Conservation (phyloP, 2,113 vertebrate species). For the Chascanopsetta lugubris region DNA sequence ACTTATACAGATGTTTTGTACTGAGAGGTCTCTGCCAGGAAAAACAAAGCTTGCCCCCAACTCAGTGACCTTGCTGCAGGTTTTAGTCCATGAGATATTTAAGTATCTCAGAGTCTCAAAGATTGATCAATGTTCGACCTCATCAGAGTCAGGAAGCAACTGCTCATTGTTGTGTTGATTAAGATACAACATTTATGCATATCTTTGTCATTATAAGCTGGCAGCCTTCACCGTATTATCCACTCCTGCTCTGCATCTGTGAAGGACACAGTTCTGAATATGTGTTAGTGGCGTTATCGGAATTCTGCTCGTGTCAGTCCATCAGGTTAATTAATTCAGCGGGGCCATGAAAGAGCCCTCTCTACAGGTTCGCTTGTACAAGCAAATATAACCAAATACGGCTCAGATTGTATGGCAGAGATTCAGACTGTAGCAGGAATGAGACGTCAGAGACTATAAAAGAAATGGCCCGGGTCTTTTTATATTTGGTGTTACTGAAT, state of each 20-base stretch:
- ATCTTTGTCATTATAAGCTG: conserved; percentile 1
- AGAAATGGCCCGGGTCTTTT: neutral
- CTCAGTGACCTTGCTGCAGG: conserved; percentile 10
- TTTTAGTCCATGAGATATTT: conserved; percentile 20
- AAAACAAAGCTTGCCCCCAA: conserved; percentile 1
- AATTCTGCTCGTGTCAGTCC: conserved; percentile 30
- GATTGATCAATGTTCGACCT: neutral
- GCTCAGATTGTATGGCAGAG: neutral
- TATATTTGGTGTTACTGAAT: too few relatives aligned
- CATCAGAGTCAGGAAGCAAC: conserved; percentile 5
- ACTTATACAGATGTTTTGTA: neutral
- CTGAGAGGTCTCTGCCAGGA: neutral
- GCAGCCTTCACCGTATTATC: neutral
- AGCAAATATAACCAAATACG: conserved; percentile 26
- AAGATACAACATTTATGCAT: conserved; percentile 13
- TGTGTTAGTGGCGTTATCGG: conserved; percentile 2
- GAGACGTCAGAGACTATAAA: conserved; percentile 7
- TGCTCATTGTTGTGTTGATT: neutral
- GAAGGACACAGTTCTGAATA: conserved; percentile 24
- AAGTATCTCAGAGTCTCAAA: conserved; percentile 13
- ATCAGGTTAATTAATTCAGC: conserved; percentile 36
- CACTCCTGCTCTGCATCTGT: neutral
- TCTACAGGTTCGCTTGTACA: conserved; percentile 41
- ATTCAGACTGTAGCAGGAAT: neutral
- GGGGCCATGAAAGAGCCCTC: conserved; percentile 26